A percentile compares a stretch with the other conserved stretches of the same genome.
Conservation (phyloP, 2,888 invertebrate genomes). For the Odontomyia ornata region DNA sequence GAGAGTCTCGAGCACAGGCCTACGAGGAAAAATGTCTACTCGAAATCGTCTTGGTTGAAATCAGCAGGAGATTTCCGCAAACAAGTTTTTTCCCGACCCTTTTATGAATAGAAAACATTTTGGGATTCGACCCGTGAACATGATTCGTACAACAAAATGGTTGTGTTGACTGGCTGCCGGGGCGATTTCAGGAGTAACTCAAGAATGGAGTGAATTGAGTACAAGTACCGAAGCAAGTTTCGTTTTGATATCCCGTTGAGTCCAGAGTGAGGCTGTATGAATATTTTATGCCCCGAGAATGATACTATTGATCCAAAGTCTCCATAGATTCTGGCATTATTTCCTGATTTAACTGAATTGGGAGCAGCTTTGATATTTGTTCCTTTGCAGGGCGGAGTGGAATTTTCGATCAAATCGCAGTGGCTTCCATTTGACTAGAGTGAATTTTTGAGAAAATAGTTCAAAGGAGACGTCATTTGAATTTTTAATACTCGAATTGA, state of each 20-base stretch:
- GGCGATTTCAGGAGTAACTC: no score
- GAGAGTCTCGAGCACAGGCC: not conserved
- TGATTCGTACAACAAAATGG: not conserved
- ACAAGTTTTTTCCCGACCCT: not conserved
- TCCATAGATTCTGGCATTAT: not conserved
- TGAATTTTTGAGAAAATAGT: no score
- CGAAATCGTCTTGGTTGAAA: not conserved
- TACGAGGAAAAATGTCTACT: not conserved
- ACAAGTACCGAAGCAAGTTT: not conserved
- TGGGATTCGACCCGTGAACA: not conserved
- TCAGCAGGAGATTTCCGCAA: constrained; percentile 13
- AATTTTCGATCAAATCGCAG: no score
- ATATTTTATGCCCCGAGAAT: not conserved
- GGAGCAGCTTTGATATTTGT: not conserved
- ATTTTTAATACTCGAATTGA: no score
- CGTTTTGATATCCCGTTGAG: not conserved
- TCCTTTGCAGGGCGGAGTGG: no score
- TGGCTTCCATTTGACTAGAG: no score
- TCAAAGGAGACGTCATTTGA: no score
- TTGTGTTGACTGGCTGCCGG: not conserved
- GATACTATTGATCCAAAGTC: not conserved
- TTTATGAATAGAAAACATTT: constrained; percentile 7
- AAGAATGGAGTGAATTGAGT: not conserved
- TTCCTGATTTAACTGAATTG: not conserved
- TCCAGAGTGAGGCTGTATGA: not conserved